phyloP scores from a whole-genome alignment of 1,140 invertebrate species.

The Psilanteris sp. region DNA sequence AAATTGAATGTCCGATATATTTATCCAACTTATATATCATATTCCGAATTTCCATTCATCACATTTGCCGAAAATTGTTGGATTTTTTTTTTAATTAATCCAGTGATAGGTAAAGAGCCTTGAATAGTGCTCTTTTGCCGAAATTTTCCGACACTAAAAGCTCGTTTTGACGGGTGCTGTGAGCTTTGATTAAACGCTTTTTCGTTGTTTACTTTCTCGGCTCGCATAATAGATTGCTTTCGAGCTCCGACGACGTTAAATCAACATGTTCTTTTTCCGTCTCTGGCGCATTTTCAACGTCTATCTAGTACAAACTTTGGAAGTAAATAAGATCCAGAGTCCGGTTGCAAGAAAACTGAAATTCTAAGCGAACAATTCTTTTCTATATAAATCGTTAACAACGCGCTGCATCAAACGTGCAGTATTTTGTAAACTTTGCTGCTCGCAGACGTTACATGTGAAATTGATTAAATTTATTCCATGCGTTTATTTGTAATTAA shows the following conservation, averaged over 20 bases:
- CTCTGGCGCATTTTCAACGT: slow-evolving; percentile 33
- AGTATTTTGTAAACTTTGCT: too few species aligned
- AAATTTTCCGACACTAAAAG: slow-evolving; percentile 21
- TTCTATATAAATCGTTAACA: slow-evolving; percentile 6
- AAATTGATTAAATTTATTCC: too few species aligned
- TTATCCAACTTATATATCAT: too few species aligned
- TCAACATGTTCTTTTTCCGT: slow-evolving; percentile 36
- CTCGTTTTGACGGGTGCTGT: slow-evolving; percentile 14
- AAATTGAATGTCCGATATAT: too few species aligned
- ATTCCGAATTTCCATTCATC: too few species aligned
- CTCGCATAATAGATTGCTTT: slow-evolving; percentile 41
- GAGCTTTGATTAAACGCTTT: slow-evolving; percentile 38
- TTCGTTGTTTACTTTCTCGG: slow-evolving; percentile 42
- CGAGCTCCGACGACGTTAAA: slow-evolving; percentile 17
- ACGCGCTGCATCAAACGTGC: neutral
- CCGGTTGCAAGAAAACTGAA: neutral
- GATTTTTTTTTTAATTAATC: too few species aligned
- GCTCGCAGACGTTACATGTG: too few species aligned
- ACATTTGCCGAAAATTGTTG: too few species aligned
- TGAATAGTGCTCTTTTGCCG: slow-evolving; percentile 9
- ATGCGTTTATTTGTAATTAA: too few species aligned
- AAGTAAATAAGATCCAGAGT: slow-evolving; percentile 36
- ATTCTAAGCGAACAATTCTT: neutral
- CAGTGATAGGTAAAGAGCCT: too few species aligned
- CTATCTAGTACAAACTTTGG: slow-evolving; percentile 33